phyloP scores from a whole-genome alignment of 2,888 invertebrate genomes.

The Protophormia terraenovae region DNA sequence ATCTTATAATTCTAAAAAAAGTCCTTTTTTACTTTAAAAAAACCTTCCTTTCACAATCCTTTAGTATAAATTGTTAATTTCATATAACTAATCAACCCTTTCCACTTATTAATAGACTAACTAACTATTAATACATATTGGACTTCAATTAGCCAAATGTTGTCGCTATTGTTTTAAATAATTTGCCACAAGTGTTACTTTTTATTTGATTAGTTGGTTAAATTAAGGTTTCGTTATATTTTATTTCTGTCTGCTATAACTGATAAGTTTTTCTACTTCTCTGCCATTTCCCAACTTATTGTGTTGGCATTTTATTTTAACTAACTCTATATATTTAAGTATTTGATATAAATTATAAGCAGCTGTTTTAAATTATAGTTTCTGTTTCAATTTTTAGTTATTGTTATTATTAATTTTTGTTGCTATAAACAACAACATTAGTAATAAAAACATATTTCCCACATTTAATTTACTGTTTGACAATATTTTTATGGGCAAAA shows the following conservation, averaged over 20 bases:
- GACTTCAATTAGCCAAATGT: conserved; percentile 37
- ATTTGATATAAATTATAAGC: background rate
- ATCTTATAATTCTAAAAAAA: too few relatives aligned
- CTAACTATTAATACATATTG: too few relatives aligned
- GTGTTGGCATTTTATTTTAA: background rate
- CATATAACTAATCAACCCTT: too few relatives aligned
- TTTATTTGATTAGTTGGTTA: conserved; percentile 54
- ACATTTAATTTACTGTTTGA: conserved; percentile 56
- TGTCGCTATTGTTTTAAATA: background rate
- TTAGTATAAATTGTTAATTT: too few relatives aligned
- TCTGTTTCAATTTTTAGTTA: background rate
- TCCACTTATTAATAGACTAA: too few relatives aligned
- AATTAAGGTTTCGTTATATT: background rate
- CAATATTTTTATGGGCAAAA: conserved; percentile 42
- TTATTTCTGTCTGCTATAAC: background rate
- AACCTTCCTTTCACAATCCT: too few relatives aligned
- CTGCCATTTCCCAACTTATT: background rate
- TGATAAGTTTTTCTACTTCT: background rate
- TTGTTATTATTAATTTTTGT: background rate
- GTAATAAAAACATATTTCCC: conserved; percentile 14
- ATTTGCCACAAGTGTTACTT: conserved; percentile 45
- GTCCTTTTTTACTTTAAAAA: too few relatives aligned
- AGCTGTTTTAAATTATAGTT: conserved; percentile 47
- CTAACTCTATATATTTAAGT: background rate
- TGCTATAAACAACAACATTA: background rate